Evolutionary conservation across 92 coral and sea anemone genomes (phyloP).

Genomic region (Palythoa grandiflora): DNA sequence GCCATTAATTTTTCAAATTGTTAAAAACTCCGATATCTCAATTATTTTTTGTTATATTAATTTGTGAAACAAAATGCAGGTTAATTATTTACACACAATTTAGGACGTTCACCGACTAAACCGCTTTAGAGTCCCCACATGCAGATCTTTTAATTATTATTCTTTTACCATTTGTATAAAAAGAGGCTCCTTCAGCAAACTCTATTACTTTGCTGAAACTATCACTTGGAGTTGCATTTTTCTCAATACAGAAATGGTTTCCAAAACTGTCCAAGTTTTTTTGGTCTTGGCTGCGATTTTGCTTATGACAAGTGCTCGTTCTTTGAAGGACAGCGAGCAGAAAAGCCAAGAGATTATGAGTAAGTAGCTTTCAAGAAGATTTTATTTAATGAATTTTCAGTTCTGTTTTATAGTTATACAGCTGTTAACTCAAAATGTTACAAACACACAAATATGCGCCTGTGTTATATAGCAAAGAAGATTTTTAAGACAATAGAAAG

Average conservation of each 20-base stretch:
- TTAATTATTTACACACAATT: conserved; percentile 3
- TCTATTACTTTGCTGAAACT: not conserved
- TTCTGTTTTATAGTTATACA: not conserved
- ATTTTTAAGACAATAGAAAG: no score
- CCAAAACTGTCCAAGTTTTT: not conserved
- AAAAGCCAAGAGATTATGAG: not conserved
- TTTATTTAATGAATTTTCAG: not conserved
- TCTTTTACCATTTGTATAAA: not conserved
- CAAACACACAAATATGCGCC: no score
- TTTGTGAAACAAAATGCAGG: not conserved
- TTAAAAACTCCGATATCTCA: not conserved
- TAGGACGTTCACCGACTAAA: not conserved
- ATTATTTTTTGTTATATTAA: not conserved
- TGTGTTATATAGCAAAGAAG: no score
- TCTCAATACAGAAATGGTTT: not conserved
- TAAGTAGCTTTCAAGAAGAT: not conserved
- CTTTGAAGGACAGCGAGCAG: not conserved
- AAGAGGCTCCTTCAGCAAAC: not conserved
- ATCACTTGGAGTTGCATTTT: not conserved
- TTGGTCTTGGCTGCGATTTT: not conserved
- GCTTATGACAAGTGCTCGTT: not conserved
- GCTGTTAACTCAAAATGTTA: no score
- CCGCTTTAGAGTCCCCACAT: not conserved
- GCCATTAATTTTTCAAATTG: not conserved
- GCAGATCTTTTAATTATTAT: not conserved